These are phyloP conservation scores for Cetonia aurata DNA, from an alignment of 2,888 invertebrate species.

Conservation along the genomic window DNA sequence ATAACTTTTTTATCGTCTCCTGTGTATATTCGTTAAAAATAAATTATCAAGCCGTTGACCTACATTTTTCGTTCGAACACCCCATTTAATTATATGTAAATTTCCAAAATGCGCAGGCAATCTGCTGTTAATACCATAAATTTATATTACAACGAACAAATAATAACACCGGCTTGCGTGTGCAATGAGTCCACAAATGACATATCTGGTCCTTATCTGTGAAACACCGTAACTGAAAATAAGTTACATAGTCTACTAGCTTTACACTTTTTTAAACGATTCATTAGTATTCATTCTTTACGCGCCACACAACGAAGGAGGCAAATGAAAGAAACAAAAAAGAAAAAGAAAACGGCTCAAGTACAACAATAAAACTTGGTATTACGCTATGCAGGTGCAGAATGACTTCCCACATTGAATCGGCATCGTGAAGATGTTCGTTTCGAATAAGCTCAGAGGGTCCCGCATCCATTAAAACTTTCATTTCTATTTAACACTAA, in stretches of 20 bases:
- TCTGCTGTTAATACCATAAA: conserved; percentile 24
- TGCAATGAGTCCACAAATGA: background rate
- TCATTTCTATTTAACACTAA: conserved; percentile 29
- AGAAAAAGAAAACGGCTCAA: conserved; percentile 25
- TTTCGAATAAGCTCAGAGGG: conserved; percentile 43
- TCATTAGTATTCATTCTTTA: conserved; percentile 32
- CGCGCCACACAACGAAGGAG: conserved; percentile 13
- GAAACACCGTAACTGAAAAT: conserved; percentile 44
- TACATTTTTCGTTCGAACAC: conserved; percentile 3
- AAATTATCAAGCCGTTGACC: conserved; percentile 25
- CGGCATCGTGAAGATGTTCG: conserved; percentile 48
- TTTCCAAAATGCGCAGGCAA: conserved; percentile 10
- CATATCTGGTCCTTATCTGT: conserved; percentile 27
- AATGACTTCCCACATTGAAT: conserved; percentile 46
- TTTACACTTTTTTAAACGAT: conserved; percentile 30
- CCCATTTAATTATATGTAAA: conserved; percentile 32
- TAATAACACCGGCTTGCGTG: conserved; percentile 16
- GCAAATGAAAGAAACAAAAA: conserved; percentile 18
- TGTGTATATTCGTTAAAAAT: conserved; percentile 1
- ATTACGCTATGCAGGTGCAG: conserved; percentile 45
- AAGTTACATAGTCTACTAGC: conserved; percentile 19
- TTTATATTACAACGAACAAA: conserved; percentile 19
- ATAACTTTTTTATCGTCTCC: too few species aligned
- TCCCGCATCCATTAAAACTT: conserved; percentile 47
- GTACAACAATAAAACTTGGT: conserved; percentile 41